Conservation (phyloP, 2,888 invertebrate genomes). For the Coelogynopora nodosa region DNA sequence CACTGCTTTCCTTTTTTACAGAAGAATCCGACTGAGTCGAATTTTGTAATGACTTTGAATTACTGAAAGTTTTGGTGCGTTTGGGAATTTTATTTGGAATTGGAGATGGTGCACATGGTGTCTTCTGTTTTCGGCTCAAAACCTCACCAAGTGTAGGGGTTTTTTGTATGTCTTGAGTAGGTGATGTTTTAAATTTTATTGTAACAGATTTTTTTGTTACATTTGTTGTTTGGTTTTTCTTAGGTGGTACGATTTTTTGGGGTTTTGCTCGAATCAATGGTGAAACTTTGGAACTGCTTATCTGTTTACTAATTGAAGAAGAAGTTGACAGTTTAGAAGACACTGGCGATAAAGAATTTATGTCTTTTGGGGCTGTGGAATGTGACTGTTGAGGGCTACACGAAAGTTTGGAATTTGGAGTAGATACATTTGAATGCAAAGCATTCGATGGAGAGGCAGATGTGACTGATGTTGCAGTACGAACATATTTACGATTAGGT, state of each 20-base stretch:
- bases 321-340: not conserved
- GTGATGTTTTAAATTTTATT: slow-evolving; percentile 13
- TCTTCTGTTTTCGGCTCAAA: not conserved
- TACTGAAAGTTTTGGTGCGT: not conserved
- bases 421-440: not conserved
- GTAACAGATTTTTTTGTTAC: not conserved
- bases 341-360: not conserved
- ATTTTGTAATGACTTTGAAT: not conserved
- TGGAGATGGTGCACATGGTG: not conserved
- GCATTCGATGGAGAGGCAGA: not conserved
- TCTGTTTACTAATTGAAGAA: not conserved
- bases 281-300: not conserved
- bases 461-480: not conserved
- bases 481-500: not conserved
- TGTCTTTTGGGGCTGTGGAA: not conserved
- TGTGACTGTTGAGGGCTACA: not conserved
- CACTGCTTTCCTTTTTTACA: not conserved
- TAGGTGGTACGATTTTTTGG: not conserved
- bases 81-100: not conserved
- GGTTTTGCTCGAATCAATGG: not conserved
- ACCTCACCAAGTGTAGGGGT: not conserved
- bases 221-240: not conserved
- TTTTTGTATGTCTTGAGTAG: slow-evolving; percentile 2
- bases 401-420: not conserved
- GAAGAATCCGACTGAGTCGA: not conserved